These are phyloP conservation scores for Silvanus unidentatus DNA, from an alignment of 2,888 invertebrate species.

Conservation along the genomic window DNA sequence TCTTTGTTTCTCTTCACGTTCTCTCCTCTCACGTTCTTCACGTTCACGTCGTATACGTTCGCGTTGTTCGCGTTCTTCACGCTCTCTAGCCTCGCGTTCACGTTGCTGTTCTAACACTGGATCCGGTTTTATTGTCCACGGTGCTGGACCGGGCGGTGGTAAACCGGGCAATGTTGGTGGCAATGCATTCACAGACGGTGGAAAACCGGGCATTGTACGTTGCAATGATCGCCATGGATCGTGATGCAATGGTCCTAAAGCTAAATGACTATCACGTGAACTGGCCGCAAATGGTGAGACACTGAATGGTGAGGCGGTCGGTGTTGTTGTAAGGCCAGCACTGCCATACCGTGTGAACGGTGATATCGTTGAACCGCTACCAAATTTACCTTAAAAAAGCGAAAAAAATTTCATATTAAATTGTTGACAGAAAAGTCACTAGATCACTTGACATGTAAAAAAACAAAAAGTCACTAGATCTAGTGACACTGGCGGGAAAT, in stretches of 20 bases:
- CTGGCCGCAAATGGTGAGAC: slow-evolving; percentile 61
- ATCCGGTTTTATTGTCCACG: slow-evolving; percentile 64
- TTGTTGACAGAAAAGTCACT: too few species aligned
- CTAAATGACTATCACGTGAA: slow-evolving; percentile 42
- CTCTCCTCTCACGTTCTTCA: slow-evolving; percentile 56
- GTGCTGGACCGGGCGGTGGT: slow-evolving; percentile 43
- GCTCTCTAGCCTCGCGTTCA: slow-evolving; percentile 58
- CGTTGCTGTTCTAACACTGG: slow-evolving; percentile 51
- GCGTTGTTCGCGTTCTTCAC: slow-evolving; percentile 54
- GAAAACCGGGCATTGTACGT: slow-evolving; percentile 51
- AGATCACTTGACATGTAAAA: too few species aligned
- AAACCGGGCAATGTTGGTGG: slow-evolving; percentile 45
- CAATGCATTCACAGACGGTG: slow-evolving; percentile 46
- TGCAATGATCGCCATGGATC: slow-evolving; percentile 68
- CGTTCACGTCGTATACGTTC: slow-evolving; percentile 52
- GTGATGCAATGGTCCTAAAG: slow-evolving; percentile 51
- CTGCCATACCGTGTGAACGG: slow-evolving; percentile 74
- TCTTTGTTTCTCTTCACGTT: slow-evolving; percentile 49
- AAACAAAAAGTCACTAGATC: too few species aligned
- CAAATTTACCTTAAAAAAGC: too few species aligned
- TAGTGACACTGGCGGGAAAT: too few species aligned
- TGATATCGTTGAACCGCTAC: slow-evolving; percentile 62
- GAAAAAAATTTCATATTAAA: too few species aligned
- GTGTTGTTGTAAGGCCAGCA: slow-evolving; percentile 48
- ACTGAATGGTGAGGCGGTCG: slow-evolving; percentile 60